Conservation (phyloP, 1,140 invertebrate genomes). For the Sycophaga agraensis region DNA sequence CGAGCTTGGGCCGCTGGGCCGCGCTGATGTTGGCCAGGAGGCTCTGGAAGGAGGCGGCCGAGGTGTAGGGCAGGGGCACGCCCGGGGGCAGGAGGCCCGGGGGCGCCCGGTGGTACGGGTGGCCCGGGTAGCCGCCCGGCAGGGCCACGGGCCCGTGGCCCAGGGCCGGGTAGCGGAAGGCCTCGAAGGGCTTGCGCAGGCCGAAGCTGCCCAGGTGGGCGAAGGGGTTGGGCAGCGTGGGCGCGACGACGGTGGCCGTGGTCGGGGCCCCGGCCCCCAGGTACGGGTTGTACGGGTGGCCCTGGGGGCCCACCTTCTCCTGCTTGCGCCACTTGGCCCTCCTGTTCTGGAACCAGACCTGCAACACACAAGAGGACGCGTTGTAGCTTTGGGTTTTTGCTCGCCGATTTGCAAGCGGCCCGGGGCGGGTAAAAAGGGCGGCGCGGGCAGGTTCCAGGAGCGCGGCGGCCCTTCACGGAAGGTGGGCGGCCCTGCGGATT, state of each 20-base stretch:
- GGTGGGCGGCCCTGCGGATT: no score
- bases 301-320: conserved; percentile 89
- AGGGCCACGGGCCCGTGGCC: conserved; percentile 47
- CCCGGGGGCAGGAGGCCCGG: conserved; percentile 66
- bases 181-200: conserved; percentile 78
- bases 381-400: no score
- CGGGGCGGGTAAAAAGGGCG: not conserved
- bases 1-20: conserved; percentile 63
- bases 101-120: conserved; percentile 64
- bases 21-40: conserved; percentile 79
- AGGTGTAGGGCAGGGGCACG: conserved; percentile 67
- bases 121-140: conserved; percentile 30
- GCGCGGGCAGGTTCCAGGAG: not conserved
- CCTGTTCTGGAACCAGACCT: conserved; percentile 95
- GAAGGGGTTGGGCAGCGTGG: conserved; percentile 77
- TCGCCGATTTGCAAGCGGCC: not conserved
- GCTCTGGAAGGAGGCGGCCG: conserved; percentile 77
- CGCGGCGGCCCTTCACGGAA: no score
- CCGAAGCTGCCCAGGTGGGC: conserved; percentile 70
- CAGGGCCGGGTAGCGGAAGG: conserved; percentile 67
- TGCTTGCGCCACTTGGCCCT: conserved; percentile 91
- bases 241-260: conserved; percentile 64
- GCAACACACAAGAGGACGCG: conserved; percentile 49
- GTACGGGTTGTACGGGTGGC: conserved; percentile 87
- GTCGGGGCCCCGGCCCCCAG: conserved; percentile 62